Conservation (phyloP, 2,888 invertebrate species). For the Lepetodrilus schrolli region DNA sequence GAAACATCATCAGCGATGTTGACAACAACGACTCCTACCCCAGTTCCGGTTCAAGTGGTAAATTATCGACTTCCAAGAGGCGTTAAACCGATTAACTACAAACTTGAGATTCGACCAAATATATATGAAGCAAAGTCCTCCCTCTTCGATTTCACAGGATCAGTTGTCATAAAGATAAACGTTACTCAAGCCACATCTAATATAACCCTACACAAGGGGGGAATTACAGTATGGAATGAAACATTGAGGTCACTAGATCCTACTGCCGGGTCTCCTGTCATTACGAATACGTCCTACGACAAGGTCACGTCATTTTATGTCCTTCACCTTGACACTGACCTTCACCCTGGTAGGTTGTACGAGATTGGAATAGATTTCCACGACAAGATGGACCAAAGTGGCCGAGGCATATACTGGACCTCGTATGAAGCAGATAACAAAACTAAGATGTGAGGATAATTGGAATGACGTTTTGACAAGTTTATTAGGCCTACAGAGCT, state of each 20-base stretch:
- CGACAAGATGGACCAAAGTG: slow-evolving; percentile 81
- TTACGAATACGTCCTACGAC: not conserved
- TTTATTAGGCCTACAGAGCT: too few relatives aligned
- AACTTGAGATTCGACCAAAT: slow-evolving; percentile 57
- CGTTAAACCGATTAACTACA: slow-evolving; percentile 54
- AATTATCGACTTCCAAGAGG: slow-evolving; percentile 49
- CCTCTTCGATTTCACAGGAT: slow-evolving; percentile 49
- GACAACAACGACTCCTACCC: not conserved
- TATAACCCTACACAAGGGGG: slow-evolving; percentile 81
- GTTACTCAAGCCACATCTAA: slow-evolving; percentile 77
- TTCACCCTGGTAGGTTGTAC: slow-evolving; percentile 81
- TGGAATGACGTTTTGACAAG: too few relatives aligned
- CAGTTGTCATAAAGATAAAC: slow-evolving; percentile 44
- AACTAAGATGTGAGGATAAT: slow-evolving; percentile 49
- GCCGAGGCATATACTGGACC: slow-evolving; percentile 52
- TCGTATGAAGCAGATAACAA: slow-evolving; percentile 41
- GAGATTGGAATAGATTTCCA: slow-evolving; percentile 81
- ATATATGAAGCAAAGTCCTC: slow-evolving; percentile 52
- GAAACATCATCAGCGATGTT: not conserved
- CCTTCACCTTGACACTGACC: slow-evolving; percentile 79
- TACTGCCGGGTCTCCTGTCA: not conserved
- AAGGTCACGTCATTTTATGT: slow-evolving; percentile 67
- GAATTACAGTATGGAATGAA: not conserved
- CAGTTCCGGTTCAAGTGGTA: not conserved
- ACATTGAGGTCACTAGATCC: not conserved